Percentiles rank a stretch among this genome's conserved stretches.
phyloP scores from a whole-genome alignment of 2,797 vertebrate genomes.

The Onychomys arenicola region DNA sequence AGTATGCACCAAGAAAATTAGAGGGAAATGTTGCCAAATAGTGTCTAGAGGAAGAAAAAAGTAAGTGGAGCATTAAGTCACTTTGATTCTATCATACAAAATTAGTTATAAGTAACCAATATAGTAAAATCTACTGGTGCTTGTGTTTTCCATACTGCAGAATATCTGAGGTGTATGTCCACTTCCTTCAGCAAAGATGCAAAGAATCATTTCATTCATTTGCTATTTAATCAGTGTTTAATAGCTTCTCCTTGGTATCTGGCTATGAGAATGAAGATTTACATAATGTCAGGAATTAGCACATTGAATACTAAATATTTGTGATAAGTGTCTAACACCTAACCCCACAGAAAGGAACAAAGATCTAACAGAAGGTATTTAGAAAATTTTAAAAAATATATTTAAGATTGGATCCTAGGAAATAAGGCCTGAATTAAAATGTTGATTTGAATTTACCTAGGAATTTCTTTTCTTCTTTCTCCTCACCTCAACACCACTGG shows the following conservation, averaged over 20 bases:
- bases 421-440: constrained; percentile 71
- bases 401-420: constrained; percentile 80
- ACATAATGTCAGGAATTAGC: constrained; percentile 71
- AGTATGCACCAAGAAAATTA: constrained; percentile 43
- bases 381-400: constrained; percentile 79
- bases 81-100: constrained; percentile 60
- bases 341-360: constrained; percentile 66
- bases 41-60: not conserved
- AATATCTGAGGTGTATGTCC: constrained; percentile 57
- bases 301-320: constrained; percentile 75
- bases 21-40: not conserved
- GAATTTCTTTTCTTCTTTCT: not conserved
- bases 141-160: constrained; percentile 55
- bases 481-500: not conserved
- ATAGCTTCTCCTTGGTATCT: constrained; percentile 80
- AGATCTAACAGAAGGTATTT: constrained; percentile 60
- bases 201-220: constrained; percentile 76
- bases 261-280: constrained; percentile 61
- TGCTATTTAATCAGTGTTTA: constrained; percentile 83
- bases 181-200: constrained; percentile 65
- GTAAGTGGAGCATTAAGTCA: not conserved
- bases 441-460: not conserved
- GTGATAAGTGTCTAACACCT: constrained; percentile 59
- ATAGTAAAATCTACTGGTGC: constrained; percentile 17
- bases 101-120: constrained; percentile 20